Conservation (phyloP, 2,797 vertebrate genomes). For the Buceros bicornis region DNA sequence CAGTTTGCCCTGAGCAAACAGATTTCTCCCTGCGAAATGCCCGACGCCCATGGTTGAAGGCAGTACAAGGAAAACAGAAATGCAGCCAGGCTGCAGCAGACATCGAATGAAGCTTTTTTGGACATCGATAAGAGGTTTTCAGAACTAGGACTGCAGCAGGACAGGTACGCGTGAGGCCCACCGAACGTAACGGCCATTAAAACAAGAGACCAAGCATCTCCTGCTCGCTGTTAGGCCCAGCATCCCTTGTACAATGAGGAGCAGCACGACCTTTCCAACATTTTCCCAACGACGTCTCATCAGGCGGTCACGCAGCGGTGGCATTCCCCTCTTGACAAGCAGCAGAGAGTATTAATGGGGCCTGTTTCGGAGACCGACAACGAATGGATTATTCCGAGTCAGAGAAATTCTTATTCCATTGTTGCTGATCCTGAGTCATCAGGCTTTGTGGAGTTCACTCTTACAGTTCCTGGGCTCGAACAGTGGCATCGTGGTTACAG, state of each 20-base stretch:
- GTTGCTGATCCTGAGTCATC: neutral
- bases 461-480: neutral
- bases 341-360: constrained; percentile 55
- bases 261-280: neutral
- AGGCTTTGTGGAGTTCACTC: neutral
- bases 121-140: neutral
- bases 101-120: neutral
- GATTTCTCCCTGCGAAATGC: neutral
- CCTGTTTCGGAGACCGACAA: neutral
- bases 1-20: neutral
- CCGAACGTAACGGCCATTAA: neutral
- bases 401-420: constrained; percentile 17
- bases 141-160: neutral
- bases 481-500: neutral
- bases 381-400: constrained; percentile 17
- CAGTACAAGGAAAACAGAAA: neutral
- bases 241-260: neutral
- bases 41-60: neutral
- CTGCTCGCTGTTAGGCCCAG: neutral
- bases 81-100: neutral
- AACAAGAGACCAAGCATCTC: neutral
- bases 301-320: neutral
- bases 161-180: neutral
- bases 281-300: neutral
- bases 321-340: constrained; percentile 33